Evolutionary conservation across 2,888 invertebrate species (phyloP).

Genomic region (Cephus pulcher): DNA sequence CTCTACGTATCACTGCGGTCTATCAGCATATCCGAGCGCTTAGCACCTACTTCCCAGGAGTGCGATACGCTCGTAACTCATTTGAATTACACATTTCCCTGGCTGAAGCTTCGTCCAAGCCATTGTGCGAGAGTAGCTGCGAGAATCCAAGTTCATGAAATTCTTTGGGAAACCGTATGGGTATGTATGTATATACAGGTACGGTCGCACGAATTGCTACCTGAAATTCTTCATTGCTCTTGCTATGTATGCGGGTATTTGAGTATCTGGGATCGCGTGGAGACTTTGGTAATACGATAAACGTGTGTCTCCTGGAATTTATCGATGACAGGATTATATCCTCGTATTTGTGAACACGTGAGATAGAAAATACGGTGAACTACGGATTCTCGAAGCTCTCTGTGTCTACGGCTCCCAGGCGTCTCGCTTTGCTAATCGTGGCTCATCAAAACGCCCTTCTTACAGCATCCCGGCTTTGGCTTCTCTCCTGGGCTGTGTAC

Average conservation of each 20-base stretch:
- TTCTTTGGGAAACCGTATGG: neutral
- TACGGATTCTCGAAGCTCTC: slow-evolving; percentile 46
- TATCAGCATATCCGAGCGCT: slow-evolving; percentile 66
- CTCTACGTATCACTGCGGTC: slow-evolving; percentile 50
- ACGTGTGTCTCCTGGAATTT: neutral
- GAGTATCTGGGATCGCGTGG: neutral
- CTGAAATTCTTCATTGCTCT: neutral
- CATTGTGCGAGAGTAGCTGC: neutral
- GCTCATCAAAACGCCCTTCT: slow-evolving; percentile 60
- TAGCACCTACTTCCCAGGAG: slow-evolving; percentile 67
- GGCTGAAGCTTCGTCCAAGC: slow-evolving; percentile 25
- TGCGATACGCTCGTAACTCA: slow-evolving; percentile 66
- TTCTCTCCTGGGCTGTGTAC: slow-evolving; percentile 14
- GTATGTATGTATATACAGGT: neutral
- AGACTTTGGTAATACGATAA: neutral
- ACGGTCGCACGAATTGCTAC: neutral
- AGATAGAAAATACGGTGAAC: neutral
- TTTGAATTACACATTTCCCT: slow-evolving; percentile 66
- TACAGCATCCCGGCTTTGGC: slow-evolving; percentile 28
- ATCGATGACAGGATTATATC: neutral
- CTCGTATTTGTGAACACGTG: neutral
- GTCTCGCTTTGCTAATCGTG: slow-evolving; percentile 63
- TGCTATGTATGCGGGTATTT: neutral
- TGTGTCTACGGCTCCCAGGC: slow-evolving; percentile 59
- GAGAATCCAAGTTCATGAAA: neutral